Conservation (phyloP, 2,888 invertebrate genomes). For the Drosophila prolongata region DNA sequence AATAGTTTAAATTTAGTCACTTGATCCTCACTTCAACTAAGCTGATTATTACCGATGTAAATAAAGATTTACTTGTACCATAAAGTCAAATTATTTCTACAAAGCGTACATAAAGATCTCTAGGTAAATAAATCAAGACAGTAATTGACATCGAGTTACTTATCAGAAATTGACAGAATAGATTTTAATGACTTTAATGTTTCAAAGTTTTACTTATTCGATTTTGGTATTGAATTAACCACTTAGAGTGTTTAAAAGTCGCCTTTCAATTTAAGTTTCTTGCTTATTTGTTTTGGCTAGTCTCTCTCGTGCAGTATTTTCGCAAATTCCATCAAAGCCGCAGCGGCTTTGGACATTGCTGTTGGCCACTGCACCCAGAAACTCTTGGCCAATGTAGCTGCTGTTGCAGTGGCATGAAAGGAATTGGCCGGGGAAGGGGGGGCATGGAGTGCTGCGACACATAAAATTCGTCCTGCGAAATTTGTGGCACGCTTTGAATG, state of each 20-base stretch:
- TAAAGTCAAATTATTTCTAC: no score
- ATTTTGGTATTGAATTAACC: no score
- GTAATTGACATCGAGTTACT: no score
- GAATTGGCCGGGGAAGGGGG: slow-evolving; percentile 23
- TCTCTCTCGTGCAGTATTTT: slow-evolving; percentile 32
- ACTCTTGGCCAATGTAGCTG: slow-evolving; percentile 19
- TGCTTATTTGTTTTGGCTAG: slow-evolving; percentile 13
- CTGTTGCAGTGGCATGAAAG: slow-evolving; percentile 41
- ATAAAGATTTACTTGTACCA: no score
- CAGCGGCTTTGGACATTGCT: slow-evolving; percentile 36
- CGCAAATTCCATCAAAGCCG: slow-evolving; percentile 63
- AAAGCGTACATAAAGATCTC: no score
- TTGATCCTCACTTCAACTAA: no score
- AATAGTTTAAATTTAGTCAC: no score
- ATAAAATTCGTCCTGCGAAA: slow-evolving; percentile 35
- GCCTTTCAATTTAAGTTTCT: neutral
- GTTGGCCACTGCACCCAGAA: slow-evolving; percentile 32
- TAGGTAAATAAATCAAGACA: no score
- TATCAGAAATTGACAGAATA: no score
- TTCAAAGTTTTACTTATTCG: no score
- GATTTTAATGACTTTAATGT: no score
- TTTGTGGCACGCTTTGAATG: slow-evolving; percentile 57
- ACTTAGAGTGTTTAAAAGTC: slow-evolving; percentile 6
- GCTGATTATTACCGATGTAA: no score
- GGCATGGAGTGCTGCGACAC: slow-evolving; percentile 34